These are phyloP conservation scores for Platalea minor DNA, from an alignment of 2,797 vertebrate species.

Conservation along the genomic window DNA sequence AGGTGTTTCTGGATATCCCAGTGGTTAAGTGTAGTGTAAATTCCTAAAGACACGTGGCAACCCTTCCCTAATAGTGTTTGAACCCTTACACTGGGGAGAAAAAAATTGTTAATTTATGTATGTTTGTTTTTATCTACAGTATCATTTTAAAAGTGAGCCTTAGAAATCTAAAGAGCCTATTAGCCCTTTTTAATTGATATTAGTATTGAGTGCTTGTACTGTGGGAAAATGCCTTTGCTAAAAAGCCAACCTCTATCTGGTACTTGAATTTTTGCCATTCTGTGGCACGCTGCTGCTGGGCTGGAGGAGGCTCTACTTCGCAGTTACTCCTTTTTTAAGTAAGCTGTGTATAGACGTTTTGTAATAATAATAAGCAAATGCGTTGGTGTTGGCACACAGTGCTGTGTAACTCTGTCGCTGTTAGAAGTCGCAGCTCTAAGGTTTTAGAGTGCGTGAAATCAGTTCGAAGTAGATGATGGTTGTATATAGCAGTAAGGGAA, in stretches of 20 bases:
- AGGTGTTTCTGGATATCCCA: not conserved
- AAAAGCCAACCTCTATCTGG: not conserved
- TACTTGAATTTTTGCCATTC: not conserved
- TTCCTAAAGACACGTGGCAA: not conserved
- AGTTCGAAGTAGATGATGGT: not conserved
- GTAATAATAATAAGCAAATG: not conserved
- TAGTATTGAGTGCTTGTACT: not conserved
- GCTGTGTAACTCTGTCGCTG: not conserved
- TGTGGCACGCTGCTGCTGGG: fast-evolving
- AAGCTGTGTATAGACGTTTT: not conserved
- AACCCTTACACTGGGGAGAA: not conserved
- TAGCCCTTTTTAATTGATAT: not conserved
- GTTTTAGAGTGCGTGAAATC: not conserved
- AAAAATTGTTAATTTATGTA: not conserved
- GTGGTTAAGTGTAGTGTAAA: not conserved
- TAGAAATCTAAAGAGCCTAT: not conserved
- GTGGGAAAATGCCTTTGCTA: not conserved
- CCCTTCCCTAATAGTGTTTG: not conserved
- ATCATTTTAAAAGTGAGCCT: not conserved
- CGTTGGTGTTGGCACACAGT: not conserved
- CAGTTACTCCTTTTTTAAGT: not conserved
- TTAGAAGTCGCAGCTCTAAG: not conserved
- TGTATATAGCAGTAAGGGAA: not conserved
- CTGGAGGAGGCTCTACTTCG: not conserved
- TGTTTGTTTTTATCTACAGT: fast-evolving